Evolutionary conservation across 2,888 invertebrate species (phyloP).

Genomic region (Trachelus tabidus): DNA sequence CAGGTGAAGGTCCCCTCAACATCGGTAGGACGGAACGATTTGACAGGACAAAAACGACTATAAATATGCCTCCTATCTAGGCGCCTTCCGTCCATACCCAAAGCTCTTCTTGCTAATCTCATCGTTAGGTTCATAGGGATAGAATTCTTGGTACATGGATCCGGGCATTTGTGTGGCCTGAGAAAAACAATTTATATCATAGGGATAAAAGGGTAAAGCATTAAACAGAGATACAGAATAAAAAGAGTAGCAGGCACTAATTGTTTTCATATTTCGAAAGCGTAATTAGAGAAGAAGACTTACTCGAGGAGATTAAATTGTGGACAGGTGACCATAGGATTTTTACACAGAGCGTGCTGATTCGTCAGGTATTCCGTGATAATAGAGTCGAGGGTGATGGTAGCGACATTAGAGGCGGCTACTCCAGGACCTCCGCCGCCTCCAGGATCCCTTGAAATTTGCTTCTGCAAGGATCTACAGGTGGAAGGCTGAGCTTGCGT

Average conservation of each 20-base stretch:
- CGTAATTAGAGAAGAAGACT: conserved; percentile 59
- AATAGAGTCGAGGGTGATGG: conserved; percentile 87
- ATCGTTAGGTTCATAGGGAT: conserved; percentile 80
- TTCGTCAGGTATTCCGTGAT: conserved; percentile 96
- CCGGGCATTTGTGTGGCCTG: conserved; percentile 96
- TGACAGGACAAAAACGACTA: conserved; percentile 82
- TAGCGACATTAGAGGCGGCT: conserved; percentile 52
- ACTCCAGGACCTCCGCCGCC: conserved; percentile 53
- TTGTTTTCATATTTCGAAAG: not conserved
- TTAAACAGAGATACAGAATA: not conserved
- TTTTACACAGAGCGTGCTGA: conserved; percentile 97
- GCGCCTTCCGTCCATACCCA: conserved; percentile 72
- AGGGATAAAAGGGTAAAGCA: not conserved
- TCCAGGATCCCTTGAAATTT: conserved; percentile 62
- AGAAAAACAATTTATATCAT: conserved; percentile 33
- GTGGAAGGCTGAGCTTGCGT: conserved; percentile 48
- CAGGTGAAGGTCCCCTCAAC: conserved; percentile 82
- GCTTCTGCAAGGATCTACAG: conserved; percentile 70
- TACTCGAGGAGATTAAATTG: conserved; percentile 93
- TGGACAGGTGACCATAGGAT: conserved; percentile 97
- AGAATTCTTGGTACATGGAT: conserved; percentile 77
- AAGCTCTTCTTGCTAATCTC: conserved; percentile 51
- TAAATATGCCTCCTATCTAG: conserved; percentile 86
- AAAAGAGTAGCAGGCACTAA: not conserved
- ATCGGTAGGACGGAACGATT: conserved; percentile 77